Conservation (phyloP, 2,113 vertebrate genomes). For the Phocoena sinus region DNA sequence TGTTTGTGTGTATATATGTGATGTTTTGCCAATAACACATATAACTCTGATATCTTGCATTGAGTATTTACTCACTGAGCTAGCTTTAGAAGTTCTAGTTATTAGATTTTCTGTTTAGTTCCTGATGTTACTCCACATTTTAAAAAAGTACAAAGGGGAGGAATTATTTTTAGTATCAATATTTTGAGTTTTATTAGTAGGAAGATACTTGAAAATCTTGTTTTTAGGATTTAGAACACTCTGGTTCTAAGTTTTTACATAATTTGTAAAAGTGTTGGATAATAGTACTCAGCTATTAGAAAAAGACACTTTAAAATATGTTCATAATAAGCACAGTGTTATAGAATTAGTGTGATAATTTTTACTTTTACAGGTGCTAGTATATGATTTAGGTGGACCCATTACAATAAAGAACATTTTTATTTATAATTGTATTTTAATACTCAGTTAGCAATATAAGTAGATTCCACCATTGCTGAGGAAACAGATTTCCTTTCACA, state of each 20-base stretch:
- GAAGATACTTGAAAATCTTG: background rate
- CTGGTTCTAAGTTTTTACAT: background rate
- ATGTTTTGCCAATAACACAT: background rate
- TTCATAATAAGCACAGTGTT: background rate
- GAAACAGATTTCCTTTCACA: background rate
- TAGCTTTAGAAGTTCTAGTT: background rate
- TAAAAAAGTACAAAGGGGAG: background rate
- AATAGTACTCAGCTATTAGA: background rate
- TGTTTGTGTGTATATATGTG: background rate
- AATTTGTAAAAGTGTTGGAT: background rate
- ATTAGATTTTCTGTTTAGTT: background rate
- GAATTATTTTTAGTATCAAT: background rate
- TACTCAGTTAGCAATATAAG: background rate
- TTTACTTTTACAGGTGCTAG: background rate
- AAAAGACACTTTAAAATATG: background rate
- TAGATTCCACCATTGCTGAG: background rate
- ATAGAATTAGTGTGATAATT: background rate
- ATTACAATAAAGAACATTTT: background rate
- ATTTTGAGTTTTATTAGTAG: background rate
- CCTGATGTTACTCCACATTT: background rate
- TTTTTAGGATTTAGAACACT: background rate
- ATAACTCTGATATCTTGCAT: background rate
- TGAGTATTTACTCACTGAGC: background rate
- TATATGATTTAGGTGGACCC: background rate
- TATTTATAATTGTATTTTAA: conserved; percentile 25